Evolutionary conservation across 2,888 invertebrate species (phyloP).

Genomic region (Oeneis ivallda): DNA sequence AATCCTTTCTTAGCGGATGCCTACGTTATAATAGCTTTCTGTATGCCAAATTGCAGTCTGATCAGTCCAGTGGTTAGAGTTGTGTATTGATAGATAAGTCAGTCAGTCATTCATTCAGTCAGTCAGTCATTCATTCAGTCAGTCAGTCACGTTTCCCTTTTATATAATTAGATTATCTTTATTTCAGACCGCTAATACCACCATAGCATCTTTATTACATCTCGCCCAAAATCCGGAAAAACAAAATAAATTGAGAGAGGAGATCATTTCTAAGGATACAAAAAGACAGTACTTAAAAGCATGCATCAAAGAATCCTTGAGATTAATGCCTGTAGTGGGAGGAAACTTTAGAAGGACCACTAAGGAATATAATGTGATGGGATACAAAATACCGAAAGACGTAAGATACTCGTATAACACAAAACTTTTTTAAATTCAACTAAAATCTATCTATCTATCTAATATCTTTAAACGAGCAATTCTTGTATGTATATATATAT

Average conservation of each 20-base stretch:
- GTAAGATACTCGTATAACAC: slow-evolving; percentile 59
- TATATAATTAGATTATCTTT: no score
- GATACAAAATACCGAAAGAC: slow-evolving; percentile 83
- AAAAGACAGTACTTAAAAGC: slow-evolving; percentile 84
- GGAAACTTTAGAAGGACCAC: slow-evolving; percentile 79
- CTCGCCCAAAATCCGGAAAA: slow-evolving; percentile 83
- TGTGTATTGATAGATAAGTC: no score
- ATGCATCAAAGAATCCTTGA: slow-evolving; percentile 86
- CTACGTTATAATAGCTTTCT: no score
- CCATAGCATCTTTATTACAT: slow-evolving; percentile 80
- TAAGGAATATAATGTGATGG: slow-evolving; percentile 81
- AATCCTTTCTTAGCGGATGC: no score
- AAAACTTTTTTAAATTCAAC: not conserved
- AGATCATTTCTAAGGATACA: slow-evolving; percentile 62
- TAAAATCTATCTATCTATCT: no score
- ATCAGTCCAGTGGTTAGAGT: no score
- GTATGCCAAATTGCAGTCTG: no score
- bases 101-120: no score
- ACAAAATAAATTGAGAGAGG: slow-evolving; percentile 83
- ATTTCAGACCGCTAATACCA: slow-evolving; percentile 79
- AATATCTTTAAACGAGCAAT: no score
- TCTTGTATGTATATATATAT: no score
- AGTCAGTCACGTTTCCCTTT: no score
- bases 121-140: no score
- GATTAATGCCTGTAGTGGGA: slow-evolving; percentile 83